Conservation (phyloP, 1,140 invertebrate species). For the Antheraea mylitta region DNA sequence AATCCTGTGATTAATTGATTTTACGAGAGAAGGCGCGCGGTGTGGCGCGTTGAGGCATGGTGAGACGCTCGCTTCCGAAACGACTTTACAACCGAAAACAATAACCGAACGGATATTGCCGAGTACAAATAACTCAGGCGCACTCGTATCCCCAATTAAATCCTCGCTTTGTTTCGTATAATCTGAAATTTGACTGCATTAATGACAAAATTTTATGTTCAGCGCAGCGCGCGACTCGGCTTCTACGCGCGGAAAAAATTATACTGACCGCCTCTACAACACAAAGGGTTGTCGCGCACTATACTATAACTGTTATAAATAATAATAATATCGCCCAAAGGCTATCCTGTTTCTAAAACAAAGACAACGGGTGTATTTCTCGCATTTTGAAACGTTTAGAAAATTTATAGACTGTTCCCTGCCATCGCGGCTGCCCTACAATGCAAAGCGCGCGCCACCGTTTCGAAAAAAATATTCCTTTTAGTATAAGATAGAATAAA, state of each 20-base stretch:
- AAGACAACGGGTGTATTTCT: constrained; percentile 9
- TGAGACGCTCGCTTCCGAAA: constrained; percentile 15
- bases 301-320: neutral
- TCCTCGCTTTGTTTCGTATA: constrained; percentile 73
- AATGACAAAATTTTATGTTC: constrained; percentile 73
- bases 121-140: constrained; percentile 36
- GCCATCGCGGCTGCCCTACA: too few relatives aligned
- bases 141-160: constrained; percentile 70
- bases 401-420: too few relatives aligned
- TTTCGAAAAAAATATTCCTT: too few relatives aligned
- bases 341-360: too few relatives aligned
- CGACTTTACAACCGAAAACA: constrained; percentile 63
- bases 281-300: neutral
- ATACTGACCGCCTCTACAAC: constrained; percentile 49
- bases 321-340: neutral
- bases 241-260: constrained; percentile 39
- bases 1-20: constrained; percentile 27
- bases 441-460: too few relatives aligned
- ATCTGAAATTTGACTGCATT: constrained; percentile 75
- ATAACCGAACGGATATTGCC: constrained; percentile 58
- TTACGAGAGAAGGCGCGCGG: neutral
- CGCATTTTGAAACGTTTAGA: too few relatives aligned
- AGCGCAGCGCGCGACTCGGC: constrained; percentile 13
- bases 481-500: too few relatives aligned
- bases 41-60: neutral